Conservation (phyloP, 92 coral and sea anemone genomes). For the Scolanthus callimorphus region DNA sequence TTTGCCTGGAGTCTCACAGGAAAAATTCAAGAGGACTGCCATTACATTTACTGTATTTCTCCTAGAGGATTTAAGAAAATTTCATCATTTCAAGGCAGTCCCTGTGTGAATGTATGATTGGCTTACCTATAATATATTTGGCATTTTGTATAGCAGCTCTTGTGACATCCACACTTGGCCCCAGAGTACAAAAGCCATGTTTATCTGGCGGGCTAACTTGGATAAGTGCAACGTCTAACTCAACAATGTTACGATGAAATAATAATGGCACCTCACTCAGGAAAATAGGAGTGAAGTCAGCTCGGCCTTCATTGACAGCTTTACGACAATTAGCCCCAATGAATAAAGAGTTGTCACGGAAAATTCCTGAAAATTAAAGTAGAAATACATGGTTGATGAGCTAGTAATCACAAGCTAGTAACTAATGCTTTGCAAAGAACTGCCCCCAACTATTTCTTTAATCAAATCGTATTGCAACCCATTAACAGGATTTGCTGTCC, state of each 20-base stretch:
- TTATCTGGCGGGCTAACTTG: slow-evolving; percentile 99
- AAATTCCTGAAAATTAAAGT: slow-evolving; percentile 60
- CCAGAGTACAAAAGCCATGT: slow-evolving; percentile 95
- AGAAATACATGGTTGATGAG: no score
- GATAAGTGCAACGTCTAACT: slow-evolving; percentile 90
- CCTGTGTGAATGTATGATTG: no score
- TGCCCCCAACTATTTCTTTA: no score
- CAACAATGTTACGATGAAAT: slow-evolving; percentile 80
- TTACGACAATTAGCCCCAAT: slow-evolving; percentile 83
- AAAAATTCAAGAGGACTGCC: no score
- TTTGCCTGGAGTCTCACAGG: no score
- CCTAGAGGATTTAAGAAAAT: no score
- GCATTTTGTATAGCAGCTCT: slow-evolving; percentile 97
- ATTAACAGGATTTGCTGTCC: no score
- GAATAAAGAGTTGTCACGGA: slow-evolving; percentile 85
- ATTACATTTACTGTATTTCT: no score
- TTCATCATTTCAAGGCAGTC: no score
- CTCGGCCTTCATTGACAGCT: slow-evolving; percentile 94
- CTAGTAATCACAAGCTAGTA: no score
- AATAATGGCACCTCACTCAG: slow-evolving; percentile 93
- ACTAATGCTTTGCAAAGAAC: no score
- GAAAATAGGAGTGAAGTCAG: slow-evolving; percentile 88
- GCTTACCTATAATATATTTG: slow-evolving; percentile 82
- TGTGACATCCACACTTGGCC: slow-evolving; percentile 93
- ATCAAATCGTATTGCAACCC: no score